phyloP scores from a whole-genome alignment of 2,797 vertebrate species.

The Semaprochilodus insignis region DNA sequence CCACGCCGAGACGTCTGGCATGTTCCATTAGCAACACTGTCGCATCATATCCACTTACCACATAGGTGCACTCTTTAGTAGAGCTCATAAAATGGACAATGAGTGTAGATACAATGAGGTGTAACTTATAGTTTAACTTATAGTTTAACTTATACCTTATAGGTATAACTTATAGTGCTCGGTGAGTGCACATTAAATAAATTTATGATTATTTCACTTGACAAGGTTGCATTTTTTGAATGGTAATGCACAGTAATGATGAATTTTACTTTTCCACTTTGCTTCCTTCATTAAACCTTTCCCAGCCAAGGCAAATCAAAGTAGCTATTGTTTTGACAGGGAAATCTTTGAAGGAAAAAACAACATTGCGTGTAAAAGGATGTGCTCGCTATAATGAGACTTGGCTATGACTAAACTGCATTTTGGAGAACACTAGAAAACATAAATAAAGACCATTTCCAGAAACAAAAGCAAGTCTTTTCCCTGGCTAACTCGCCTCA shows the following conservation, averaged over 20 bases:
- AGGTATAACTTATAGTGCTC: too few relatives aligned
- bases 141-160: too few relatives aligned
- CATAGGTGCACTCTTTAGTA: too few relatives aligned
- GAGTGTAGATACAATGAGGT: too few relatives aligned
- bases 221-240: not conserved
- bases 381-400: not conserved
- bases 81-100: too few relatives aligned
- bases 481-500: not conserved
- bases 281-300: not conserved
- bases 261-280: not conserved
- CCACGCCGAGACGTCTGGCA: too few relatives aligned
- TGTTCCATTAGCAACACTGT: too few relatives aligned
- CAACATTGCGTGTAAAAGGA: not conserved
- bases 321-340: not conserved
- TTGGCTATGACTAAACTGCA: not conserved
- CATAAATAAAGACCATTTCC: constrained; percentile 7
- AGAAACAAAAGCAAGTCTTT: constrained; percentile 4
- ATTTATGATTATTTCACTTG: not conserved
- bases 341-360: constrained; percentile 1
- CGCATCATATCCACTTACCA: too few relatives aligned
- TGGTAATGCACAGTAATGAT: not conserved
- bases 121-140: too few relatives aligned
- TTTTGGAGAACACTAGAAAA: not conserved
- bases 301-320: not conserved
- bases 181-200: too few relatives aligned